A percentile compares a stretch with the other conserved stretches of the same genome.
Evolutionary conservation across 2,888 invertebrate species (phyloP).

Genomic region (Punctoribates punctum): DNA sequence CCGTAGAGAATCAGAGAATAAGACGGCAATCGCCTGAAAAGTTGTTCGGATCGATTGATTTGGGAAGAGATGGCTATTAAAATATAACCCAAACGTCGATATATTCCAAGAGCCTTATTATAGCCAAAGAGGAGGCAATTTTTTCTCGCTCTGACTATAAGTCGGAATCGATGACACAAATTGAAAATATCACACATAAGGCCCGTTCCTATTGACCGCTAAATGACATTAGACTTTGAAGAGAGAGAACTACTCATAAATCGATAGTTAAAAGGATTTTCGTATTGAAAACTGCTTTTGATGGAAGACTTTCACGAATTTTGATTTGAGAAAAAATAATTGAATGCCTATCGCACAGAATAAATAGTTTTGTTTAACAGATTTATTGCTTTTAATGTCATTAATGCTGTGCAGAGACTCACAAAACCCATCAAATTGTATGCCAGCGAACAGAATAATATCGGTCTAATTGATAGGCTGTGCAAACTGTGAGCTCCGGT

Average conservation of each 20-base stretch:
- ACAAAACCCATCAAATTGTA: too few species aligned
- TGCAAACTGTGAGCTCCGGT: background rate
- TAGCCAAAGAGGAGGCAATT: background rate
- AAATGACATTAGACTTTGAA: background rate
- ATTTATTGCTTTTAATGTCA: too few species aligned
- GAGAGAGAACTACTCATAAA: background rate
- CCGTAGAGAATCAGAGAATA: slow-evolving; percentile 3
- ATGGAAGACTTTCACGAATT: too few species aligned
- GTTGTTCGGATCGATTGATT: slow-evolving; percentile 10
- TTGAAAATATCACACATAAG: slow-evolving; percentile 31
- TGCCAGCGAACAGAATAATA: background rate
- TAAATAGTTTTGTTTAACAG: too few species aligned
- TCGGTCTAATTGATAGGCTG: slow-evolving; percentile 1
- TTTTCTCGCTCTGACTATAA: background rate
- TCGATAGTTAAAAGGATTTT: background rate
- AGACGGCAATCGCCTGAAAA: background rate
- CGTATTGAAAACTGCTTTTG: too few species aligned
- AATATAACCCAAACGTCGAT: background rate
- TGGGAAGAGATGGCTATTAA: background rate
- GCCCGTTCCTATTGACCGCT: slow-evolving; percentile 23
- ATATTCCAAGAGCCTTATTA: background rate
- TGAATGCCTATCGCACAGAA: too few species aligned
- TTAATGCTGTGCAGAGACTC: too few species aligned
- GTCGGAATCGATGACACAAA: slow-evolving; percentile 28
- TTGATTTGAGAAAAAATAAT: too few species aligned